These are phyloP conservation scores for Diorhabda elongata DNA, from an alignment of 1,140 invertebrate genomes.

Conservation along the genomic window DNA sequence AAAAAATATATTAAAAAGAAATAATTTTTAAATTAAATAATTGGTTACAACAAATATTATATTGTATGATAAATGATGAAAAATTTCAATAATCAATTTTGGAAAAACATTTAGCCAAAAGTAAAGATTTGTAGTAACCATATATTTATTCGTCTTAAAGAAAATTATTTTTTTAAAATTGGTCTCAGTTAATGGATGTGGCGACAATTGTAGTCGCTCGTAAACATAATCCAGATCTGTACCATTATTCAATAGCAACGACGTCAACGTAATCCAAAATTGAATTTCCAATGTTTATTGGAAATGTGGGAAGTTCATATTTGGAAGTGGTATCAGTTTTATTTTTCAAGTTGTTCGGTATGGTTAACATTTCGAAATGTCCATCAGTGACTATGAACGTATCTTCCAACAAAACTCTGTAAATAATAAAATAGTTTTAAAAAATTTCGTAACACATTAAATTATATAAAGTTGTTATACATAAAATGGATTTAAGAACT, in stretches of 20 bases:
- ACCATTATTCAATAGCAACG: constrained; percentile 20
- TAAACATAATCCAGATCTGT: not conserved
- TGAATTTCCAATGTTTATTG: constrained; percentile 32
- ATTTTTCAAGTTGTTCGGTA: constrained; percentile 47
- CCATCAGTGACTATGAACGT: constrained; percentile 51
- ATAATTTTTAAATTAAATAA: not conserved
- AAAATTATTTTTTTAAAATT: constrained; percentile 6
- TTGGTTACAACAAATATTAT: too few relatives aligned
- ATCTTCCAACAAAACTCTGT: constrained; percentile 51
- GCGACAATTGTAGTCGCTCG: not conserved
- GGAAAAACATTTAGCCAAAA: too few relatives aligned
- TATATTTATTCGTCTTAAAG: not conserved
- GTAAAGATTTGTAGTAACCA: too few relatives aligned
- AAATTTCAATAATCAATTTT: too few relatives aligned
- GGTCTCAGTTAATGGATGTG: not conserved
- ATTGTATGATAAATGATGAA: too few relatives aligned
- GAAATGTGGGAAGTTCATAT: constrained; percentile 25
- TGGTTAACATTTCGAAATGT: constrained; percentile 53
- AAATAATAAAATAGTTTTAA: constrained; percentile 7
- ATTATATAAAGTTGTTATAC: not conserved
- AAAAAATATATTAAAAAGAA: constrained; percentile 19
- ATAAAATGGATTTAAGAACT: not conserved
- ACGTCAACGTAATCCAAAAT: constrained; percentile 35
- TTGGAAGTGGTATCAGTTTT: constrained; percentile 33
- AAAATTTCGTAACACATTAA: constrained; percentile 1